phyloP scores from a whole-genome alignment of 2,888 invertebrate genomes.

The Yponomeuta cagnagella region DNA sequence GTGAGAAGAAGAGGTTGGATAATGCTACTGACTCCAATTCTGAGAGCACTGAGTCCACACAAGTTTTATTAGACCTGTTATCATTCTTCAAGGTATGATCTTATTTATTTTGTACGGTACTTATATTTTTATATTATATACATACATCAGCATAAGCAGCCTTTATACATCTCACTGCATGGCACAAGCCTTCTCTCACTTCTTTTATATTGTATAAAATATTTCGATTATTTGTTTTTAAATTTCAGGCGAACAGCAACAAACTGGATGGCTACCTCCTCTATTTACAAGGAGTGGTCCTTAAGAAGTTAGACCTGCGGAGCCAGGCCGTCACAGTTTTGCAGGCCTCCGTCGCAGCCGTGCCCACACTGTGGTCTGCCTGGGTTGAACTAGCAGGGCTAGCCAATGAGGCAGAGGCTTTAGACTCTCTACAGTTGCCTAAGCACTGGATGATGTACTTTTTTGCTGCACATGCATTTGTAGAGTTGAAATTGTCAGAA shows the following conservation, averaged over 20 bases:
- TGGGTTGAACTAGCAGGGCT: conserved; percentile 94
- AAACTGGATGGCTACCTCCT: conserved; percentile 91
- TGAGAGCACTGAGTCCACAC: conserved; percentile 60
- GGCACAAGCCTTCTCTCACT: too few species aligned
- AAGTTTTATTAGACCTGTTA: conserved; percentile 59
- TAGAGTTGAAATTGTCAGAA: conserved; percentile 92
- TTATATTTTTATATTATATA: neutral
- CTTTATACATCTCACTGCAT: too few species aligned
- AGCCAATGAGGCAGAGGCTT: conserved; percentile 86
- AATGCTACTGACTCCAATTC: conserved; percentile 69
- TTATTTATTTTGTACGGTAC: neutral
- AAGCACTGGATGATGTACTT: conserved; percentile 97
- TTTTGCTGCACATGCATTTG: conserved; percentile 91
- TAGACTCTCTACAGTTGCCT: conserved; percentile 80
- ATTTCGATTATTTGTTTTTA: neutral
- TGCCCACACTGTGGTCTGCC: conserved; percentile 95
- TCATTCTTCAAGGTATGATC: conserved; percentile 60
- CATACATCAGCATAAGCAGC: neutral
- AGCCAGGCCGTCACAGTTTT: conserved; percentile 86
- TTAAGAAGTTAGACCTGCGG: conserved; percentile 89
- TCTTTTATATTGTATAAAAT: too few species aligned
- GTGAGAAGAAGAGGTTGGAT: conserved; percentile 92
- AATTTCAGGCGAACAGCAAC: conserved; percentile 71
- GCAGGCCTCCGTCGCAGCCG: conserved; percentile 83
- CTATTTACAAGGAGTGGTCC: conserved; percentile 92